Base-by-base conservation (phyloP, 2,888 invertebrate genomes). In the Gandaritis pyraliata region DNA sequence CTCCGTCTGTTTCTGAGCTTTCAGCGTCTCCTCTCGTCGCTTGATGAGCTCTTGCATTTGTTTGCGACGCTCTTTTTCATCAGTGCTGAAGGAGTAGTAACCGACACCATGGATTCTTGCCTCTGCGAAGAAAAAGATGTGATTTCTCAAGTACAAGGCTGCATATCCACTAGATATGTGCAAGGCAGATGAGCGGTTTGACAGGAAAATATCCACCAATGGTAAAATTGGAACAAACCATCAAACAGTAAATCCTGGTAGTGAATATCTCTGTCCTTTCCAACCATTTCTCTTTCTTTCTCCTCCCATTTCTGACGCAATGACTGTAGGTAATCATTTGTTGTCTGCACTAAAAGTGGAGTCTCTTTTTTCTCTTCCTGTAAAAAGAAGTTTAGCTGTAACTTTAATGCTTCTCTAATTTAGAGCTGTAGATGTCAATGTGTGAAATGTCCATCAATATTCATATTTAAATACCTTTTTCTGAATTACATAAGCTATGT, bases 191-290 rank as follows among this genome's bases (percentile, higher is more conserved):
- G 23, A 23, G 23, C 23, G 23, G 23, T 23, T 23, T 23, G 23
- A 0, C 0, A 23, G 23, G 23, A 23, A 23, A 23, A 23, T 5
- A 23, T 23, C 1, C 1, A 23, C 1, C 2, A 23, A 23, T 23
- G n/a, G 12, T 10, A 23, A 38, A 30, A 43, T n/a, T 16, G 1
- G 23, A 50, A 51, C 75, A 61, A 61, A 96, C 96, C 96, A 85
- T 97, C 96, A 85, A 96, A 98, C 59, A 97, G 93, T 54, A 99
- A 93, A 90, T 98, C 98, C 86, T 98, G 97, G 81, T 99, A 99
- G 88, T 98, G 98, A 53, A 97, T 94, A 85, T 96, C 93, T 71
- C 81, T 84, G 62, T 94, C 90, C 84, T 97, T 96, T 3, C 95
- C 93, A 0, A 94, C 81, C 54, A 97, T 88, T 75, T 95, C 95